These are phyloP conservation scores for Falco novaeseelandiae DNA, from an alignment of 2,797 vertebrate genomes.

Conservation along the genomic window DNA sequence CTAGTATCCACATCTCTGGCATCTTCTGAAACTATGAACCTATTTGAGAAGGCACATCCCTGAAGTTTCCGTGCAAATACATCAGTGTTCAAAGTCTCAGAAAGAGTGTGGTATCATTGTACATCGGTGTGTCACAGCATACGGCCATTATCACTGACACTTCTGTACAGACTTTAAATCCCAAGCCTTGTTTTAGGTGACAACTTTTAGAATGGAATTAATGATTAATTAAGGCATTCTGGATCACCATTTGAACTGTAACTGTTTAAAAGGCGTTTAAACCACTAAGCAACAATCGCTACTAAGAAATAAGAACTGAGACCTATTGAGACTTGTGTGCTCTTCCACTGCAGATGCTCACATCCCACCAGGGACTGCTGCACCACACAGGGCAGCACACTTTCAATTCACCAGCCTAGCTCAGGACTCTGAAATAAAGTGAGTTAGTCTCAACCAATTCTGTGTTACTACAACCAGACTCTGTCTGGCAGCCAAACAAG, in stretches of 20 bases:
- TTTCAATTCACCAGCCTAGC: background rate
- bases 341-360: background rate
- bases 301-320: background rate
- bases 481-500: background rate
- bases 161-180: background rate
- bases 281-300: background rate
- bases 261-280: background rate
- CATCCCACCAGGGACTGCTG: background rate
- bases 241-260: background rate
- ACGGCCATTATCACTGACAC: background rate
- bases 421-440: background rate
- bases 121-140: background rate
- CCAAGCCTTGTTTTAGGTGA: background rate
- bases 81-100: fast-evolving
- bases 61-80: background rate
- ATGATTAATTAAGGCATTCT: background rate
- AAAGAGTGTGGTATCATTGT: fast-evolving
- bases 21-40: background rate
- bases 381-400: background rate
- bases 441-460: background rate
- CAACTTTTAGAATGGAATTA: background rate
- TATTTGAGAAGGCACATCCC: background rate
- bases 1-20: background rate
- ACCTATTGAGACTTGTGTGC: background rate
- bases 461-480: background rate